A percentile compares a stretch with the other conserved stretches of the same genome.
Evolutionary conservation across 2,888 invertebrate species (phyloP).

Genomic region (Nomada lathburiana): DNA sequence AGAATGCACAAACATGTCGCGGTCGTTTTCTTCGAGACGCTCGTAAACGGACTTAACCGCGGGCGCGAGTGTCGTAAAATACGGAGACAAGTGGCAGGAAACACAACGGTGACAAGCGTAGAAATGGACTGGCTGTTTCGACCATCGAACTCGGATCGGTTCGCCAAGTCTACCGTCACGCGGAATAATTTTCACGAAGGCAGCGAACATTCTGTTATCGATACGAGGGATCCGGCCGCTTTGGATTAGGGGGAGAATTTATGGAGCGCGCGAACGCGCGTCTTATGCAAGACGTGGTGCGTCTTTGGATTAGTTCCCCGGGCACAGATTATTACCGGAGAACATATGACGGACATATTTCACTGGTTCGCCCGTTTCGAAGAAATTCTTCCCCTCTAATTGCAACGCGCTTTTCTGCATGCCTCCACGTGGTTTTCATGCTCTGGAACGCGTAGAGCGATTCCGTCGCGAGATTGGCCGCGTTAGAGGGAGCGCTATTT

Average conservation of each 20-base stretch:
- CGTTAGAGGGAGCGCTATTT: conserved; percentile 17
- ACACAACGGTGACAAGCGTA: conserved; percentile 51
- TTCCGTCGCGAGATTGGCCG: conserved; percentile 10
- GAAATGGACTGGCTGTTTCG: conserved; percentile 58
- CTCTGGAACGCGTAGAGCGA: neutral
- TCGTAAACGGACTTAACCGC: conserved; percentile 49
- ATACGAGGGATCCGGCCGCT: conserved; percentile 17
- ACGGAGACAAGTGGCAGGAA: conserved; percentile 61
- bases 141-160: conserved; percentile 41
- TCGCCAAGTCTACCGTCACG: neutral
- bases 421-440: conserved; percentile 15
- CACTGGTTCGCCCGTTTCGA: neutral
- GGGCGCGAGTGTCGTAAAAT: conserved; percentile 48
- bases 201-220: conserved; percentile 23
- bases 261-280: conserved; percentile 20
- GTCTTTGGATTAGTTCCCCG: neutral
- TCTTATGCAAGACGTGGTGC: neutral
- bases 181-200: neutral
- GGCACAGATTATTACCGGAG: neutral
- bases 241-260: conserved; percentile 16
- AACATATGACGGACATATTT: conserved; percentile 31
- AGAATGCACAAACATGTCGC: conserved; percentile 43
- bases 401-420: conserved; percentile 16
- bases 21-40: conserved; percentile 45
- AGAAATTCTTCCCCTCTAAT: conserved; percentile 27